Conservation (phyloP, 2,888 invertebrate species). For the Drosophila nr. perissopoda region DNA sequence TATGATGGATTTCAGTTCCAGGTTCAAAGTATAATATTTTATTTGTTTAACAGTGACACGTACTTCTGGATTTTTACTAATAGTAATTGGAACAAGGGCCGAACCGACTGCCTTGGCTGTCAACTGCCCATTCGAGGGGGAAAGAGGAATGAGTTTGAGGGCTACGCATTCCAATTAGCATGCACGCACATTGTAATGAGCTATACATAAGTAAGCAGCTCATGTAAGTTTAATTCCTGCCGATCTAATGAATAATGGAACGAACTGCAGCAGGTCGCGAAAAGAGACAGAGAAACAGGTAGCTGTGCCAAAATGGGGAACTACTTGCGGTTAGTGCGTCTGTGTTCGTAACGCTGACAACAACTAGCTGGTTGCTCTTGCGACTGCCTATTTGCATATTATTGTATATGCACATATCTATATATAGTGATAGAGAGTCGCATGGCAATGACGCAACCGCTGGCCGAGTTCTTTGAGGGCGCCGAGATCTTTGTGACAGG, state of each 20-base stretch:
- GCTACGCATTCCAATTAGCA: conserved; percentile 18
- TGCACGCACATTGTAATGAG: conserved; percentile 24
- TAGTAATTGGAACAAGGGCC: not conserved
- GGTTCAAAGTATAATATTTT: not conserved
- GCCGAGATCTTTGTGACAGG: conserved; percentile 93
- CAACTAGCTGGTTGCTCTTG: conserved; percentile 2
- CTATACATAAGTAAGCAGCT: conserved; percentile 33
- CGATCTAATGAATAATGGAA: conserved; percentile 41
- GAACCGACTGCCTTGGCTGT: not conserved
- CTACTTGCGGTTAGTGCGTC: conserved; percentile 18
- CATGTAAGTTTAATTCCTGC: conserved; percentile 34
- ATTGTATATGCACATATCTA: too few species aligned
- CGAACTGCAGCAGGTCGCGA: conserved; percentile 1
- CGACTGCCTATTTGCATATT: not conserved
- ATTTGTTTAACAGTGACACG: not conserved
- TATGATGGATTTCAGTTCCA: not conserved
- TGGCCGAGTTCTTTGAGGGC: conserved; percentile 87
- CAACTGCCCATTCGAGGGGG: not conserved
- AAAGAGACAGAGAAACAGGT: not conserved
- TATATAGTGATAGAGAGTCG: not conserved
- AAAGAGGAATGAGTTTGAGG: not conserved
- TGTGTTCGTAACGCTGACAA: conserved; percentile 13
- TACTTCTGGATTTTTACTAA: not conserved
- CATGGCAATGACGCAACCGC: conserved; percentile 14
- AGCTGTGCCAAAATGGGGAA: conserved; percentile 17